Evolutionary conservation across 2,113 vertebrate species (phyloP).

Genomic region (Stegostoma tigrinum): DNA sequence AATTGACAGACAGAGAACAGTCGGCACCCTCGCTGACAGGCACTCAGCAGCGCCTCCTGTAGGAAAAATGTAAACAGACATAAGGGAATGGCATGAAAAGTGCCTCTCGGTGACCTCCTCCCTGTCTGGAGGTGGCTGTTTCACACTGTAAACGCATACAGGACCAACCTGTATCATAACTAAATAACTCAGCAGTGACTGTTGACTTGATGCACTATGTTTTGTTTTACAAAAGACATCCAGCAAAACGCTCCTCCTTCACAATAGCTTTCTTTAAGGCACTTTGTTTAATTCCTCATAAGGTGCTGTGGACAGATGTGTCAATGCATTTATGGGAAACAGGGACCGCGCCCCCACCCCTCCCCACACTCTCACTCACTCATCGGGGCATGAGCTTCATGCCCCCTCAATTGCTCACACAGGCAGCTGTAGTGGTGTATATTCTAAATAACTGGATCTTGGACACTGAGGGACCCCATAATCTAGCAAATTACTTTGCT

Average conservation of each 20-base stretch:
- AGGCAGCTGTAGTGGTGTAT: not conserved
- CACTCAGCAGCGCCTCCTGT: conserved; percentile 78
- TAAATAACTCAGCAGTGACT: not conserved
- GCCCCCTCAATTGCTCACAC: not conserved
- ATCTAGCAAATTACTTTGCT: not conserved
- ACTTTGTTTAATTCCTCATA: not conserved
- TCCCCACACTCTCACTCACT: not conserved
- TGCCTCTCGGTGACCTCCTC: not conserved
- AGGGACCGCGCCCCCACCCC: too few relatives aligned
- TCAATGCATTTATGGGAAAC: not conserved
- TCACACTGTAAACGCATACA: not conserved
- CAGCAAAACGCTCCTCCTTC: not conserved
- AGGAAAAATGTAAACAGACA: conserved; percentile 40
- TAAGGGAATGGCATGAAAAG: not conserved
- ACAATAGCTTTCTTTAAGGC: not conserved
- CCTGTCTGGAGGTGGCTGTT: not conserved
- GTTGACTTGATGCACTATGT: not conserved
- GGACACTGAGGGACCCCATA: not conserved
- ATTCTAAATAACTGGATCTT: not conserved
- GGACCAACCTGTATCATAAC: not conserved
- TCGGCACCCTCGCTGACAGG: conserved; percentile 89
- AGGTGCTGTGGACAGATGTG: not conserved
- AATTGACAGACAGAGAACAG: conserved; percentile 97
- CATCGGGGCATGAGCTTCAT: not conserved
- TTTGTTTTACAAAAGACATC: not conserved